Evolutionary conservation across 2,797 vertebrate species (phyloP), one percentile per base, ranked within the genome.

Genomic region (Sternarchorhynchus goeldii): DNA sequence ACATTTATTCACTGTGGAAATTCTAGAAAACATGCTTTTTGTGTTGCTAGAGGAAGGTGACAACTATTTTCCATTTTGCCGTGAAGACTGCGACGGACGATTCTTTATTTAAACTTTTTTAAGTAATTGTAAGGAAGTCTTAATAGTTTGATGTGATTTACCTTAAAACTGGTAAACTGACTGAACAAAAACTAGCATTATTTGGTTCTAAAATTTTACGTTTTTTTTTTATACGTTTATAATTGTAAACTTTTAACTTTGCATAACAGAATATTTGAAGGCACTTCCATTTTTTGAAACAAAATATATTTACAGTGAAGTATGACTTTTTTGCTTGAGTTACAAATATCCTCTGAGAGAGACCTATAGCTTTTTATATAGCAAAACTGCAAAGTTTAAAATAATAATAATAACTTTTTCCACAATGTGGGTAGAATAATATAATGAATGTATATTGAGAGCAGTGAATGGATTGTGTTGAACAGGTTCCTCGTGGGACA

Each of bases 371-470:
- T 68, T 25, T 16, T 2, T 10, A 56, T 55, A 55, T 16, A 34
- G 25, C 31, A 57, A 71, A 71, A 21, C 55, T 32, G 29, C 31
- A 18, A 36, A 71, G 45, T 57, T 29, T 50, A 57, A 71, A 32
- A 58, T n/a, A 70, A 36, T 36, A 36, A 36, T 1, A 36, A 36
- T 36, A 25, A 70, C 29, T 50, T 56, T n/a, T 55, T 72, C 53
- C 32, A 16, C 21, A 16, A 29, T 41, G 66, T 21, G 41, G 41
- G 39, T 21, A 25, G 53, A 17, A 31, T 21, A 53, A 72, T 72
- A 72, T 45, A 6, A 57, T 58, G 69, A 72, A 58, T 12, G 69
- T 55, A 72, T 55, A 58, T 50, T 20, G 45, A 72, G 69, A 58
- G 20, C 20, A 58, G 69, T 57, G 55, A 58, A 58, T 14, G 53